Percentiles rank a stretch among this genome's conserved stretches.
Conservation (phyloP, 1,140 invertebrate species). For the Euura saliciscinereae region DNA sequence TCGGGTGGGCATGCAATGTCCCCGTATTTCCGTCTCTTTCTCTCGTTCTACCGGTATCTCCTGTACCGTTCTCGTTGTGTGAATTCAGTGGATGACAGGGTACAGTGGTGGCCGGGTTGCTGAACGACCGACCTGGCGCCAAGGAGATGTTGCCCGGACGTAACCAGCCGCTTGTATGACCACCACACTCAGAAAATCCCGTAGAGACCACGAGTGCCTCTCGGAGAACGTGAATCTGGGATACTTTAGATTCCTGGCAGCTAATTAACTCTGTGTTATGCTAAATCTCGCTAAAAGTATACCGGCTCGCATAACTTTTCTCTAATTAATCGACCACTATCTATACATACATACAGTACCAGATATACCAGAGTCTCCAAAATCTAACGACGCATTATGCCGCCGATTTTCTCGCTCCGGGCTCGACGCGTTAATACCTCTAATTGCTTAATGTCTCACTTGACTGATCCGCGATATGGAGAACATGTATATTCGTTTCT, state of each 20-base stretch:
- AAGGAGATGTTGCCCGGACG: constrained; percentile 49
- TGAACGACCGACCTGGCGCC: constrained; percentile 51
- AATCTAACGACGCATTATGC: too few relatives aligned
- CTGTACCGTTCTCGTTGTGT: constrained; percentile 27
- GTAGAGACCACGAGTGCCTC: neutral
- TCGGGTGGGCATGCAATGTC: neutral
- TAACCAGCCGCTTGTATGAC: constrained; percentile 27
- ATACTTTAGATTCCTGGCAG: constrained; percentile 50
- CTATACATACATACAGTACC: too few relatives aligned
- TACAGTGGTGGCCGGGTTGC: constrained; percentile 11
- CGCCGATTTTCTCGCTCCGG: too few relatives aligned
- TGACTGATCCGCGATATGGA: too few relatives aligned
- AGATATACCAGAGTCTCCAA: too few relatives aligned
- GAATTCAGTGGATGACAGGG: constrained; percentile 33
- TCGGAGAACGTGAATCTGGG: constrained; percentile 6
- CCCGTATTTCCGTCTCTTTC: constrained; percentile 17
- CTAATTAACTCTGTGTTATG: constrained; percentile 55
- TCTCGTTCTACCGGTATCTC: constrained; percentile 14
- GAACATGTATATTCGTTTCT: too few relatives aligned
- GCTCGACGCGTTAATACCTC: too few relatives aligned
- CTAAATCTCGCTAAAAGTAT: constrained; percentile 48
- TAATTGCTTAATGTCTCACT: too few relatives aligned
- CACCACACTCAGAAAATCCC: neutral
- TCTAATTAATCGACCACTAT: constrained; percentile 5
- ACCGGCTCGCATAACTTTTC: constrained; percentile 11